These are phyloP conservation scores for Boloria euphrosyne DNA, from an alignment of 2,888 invertebrate species.

Conservation along the genomic window DNA sequence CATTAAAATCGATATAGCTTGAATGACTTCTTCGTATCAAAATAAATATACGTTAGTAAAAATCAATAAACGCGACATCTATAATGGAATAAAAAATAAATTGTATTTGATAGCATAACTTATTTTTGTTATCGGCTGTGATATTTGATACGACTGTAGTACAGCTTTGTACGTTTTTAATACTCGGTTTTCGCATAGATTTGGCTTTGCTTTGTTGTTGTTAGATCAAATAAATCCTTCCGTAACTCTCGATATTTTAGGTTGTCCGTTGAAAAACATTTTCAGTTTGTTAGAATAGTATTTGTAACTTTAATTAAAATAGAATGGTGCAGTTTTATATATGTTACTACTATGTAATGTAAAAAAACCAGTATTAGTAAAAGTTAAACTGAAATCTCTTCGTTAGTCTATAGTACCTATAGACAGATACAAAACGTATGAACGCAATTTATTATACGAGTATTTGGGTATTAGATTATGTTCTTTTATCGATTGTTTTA, in stretches of 20 bases:
- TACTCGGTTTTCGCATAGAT: slow-evolving; percentile 24
- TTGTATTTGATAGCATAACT: slow-evolving; percentile 13
- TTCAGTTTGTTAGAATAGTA: slow-evolving; percentile 6
- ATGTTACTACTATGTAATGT: too few relatives aligned
- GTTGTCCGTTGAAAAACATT: slow-evolving; percentile 12
- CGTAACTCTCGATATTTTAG: slow-evolving; percentile 6
- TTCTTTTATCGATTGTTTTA: too few relatives aligned
- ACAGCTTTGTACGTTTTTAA: slow-evolving; percentile 29
- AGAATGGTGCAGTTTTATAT: not conserved
- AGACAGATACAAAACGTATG: too few relatives aligned
- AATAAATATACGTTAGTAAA: not conserved
- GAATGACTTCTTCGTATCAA: too few relatives aligned
- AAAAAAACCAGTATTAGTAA: too few relatives aligned
- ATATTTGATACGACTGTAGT: slow-evolving; percentile 28
- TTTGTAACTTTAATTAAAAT: slow-evolving; percentile 5
- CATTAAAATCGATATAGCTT: too few relatives aligned
- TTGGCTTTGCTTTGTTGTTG: slow-evolving; percentile 18
- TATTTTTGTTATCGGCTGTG: slow-evolving; percentile 24
- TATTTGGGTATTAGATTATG: too few relatives aligned
- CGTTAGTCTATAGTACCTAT: too few relatives aligned
- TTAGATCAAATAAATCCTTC: slow-evolving; percentile 22
- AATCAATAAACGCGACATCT: slow-evolving; percentile 10
- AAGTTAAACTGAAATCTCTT: too few relatives aligned
- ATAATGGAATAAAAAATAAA: slow-evolving; percentile 20
- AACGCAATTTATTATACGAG: too few relatives aligned